Percentiles rank a stretch among this genome's conserved stretches.
These are phyloP conservation scores for Stomatorhinus ivindoensis DNA, from an alignment of 2,113 vertebrate species.

Conservation along the genomic window DNA sequence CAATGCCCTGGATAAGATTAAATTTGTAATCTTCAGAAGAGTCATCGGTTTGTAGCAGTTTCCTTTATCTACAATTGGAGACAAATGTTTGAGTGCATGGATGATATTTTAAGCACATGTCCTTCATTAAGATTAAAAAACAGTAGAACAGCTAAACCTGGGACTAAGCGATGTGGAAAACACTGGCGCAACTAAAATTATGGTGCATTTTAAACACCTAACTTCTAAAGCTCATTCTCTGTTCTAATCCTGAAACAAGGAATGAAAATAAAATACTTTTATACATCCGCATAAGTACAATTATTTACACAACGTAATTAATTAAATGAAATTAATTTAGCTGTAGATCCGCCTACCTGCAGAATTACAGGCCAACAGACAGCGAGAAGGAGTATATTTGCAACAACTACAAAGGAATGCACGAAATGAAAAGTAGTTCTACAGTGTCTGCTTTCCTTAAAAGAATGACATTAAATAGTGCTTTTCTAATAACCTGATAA, in stretches of 20 bases:
- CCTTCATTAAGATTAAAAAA: slow-evolving; percentile 34
- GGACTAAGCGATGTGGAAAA: neutral
- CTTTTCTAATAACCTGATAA: neutral
- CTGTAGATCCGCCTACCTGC: neutral
- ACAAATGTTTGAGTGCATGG: slow-evolving; percentile 31
- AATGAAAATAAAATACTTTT: neutral
- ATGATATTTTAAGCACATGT: slow-evolving; percentile 59
- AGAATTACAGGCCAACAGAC: neutral
- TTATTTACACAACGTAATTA: neutral
- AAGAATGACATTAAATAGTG: neutral
- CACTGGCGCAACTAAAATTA: too few species aligned
- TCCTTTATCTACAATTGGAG: slow-evolving; percentile 32
- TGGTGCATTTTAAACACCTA: neutral
- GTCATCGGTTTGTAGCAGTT: slow-evolving; percentile 36
- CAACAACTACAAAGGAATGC: neutral
- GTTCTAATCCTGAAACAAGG: neutral
- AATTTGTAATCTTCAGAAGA: slow-evolving; percentile 7
- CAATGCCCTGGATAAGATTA: neutral
- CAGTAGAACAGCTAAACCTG: slow-evolving; percentile 26
- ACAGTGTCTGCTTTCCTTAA: neutral
- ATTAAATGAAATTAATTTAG: neutral
- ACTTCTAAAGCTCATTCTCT: neutral
- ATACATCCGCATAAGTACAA: neutral
- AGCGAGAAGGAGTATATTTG: neutral
- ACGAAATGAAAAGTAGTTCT: neutral